Base-by-base conservation (phyloP, 2,888 invertebrate species). In the Drosophila dives region DNA sequence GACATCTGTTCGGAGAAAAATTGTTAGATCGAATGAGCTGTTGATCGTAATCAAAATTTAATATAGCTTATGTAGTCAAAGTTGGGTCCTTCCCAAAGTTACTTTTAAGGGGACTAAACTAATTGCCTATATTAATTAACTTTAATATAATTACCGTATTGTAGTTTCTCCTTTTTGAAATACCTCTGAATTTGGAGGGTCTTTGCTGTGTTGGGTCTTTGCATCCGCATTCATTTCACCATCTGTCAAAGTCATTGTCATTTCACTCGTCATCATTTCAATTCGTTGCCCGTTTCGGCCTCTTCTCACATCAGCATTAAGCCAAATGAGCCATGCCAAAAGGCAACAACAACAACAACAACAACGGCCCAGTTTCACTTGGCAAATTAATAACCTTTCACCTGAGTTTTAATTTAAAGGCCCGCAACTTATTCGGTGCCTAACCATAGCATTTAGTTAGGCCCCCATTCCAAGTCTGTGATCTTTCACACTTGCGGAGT, bases 311-410 rank as follows among this genome's bases (percentile, higher is more conserved):
- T 77, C 83, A 70, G 48, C 73, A 89, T 87, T 85, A 78, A 89
- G 11, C 72, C 86, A 75, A 86, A 86, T 89, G 85, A 89, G 85
- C 75, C 79, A 64, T 67, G 67, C 23, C 66, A 62, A 76, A 73
- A 54, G 50, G 33, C 60, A 60, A 50, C 59, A 74, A 63, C 38
- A 73, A 50, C 64, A 64, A 53, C 53, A 54, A 45, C 69, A 66
- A 74, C 60, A 58, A 73, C 75, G 65, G 60, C 69, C 75, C 77
- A 85, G 83, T 80, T 84, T 80, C 71, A 82, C 65, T 75, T 84
- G 50, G 69, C 69, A 79, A 86, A 90, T 87, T 87, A 87, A 87
- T 87, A 87, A 87, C 86, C 90, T 87, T 87, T 87, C 89, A 89
- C 89, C 86, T 89, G 84, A 73, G 73, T 80, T 88, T 87, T 90